These are phyloP conservation scores for Lycaena phlaeas DNA, from an alignment of 2,888 invertebrate species.

Conservation along the genomic window DNA sequence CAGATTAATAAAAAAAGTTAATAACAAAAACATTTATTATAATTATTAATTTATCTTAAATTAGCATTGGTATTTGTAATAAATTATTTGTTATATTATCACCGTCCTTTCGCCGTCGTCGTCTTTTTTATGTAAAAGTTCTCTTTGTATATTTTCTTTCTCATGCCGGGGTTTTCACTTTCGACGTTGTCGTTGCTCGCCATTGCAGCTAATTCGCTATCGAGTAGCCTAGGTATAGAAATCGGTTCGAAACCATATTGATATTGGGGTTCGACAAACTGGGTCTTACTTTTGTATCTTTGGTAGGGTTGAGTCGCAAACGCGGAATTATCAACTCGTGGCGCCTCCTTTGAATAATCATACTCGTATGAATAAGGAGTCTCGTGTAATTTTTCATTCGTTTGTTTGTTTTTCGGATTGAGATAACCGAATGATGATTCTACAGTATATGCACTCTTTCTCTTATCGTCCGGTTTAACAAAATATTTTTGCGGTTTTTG, in stretches of 20 bases:
- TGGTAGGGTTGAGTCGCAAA: constrained; percentile 26
- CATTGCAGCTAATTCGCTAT: constrained; percentile 58
- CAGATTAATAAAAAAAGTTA: constrained; percentile 2
- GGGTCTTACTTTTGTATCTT: constrained; percentile 39
- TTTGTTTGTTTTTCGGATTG: constrained; percentile 36
- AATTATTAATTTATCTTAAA: constrained; percentile 17
- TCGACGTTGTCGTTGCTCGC: constrained; percentile 51
- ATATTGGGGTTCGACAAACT: constrained; percentile 61
- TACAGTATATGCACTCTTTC: constrained; percentile 32
- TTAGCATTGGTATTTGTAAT: constrained; percentile 29
- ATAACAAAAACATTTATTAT: constrained; percentile 10
- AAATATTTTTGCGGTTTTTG: constrained; percentile 42
- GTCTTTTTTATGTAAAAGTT: constrained; percentile 65
- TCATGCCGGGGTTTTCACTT: constrained; percentile 50
- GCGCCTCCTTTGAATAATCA: constrained; percentile 39
- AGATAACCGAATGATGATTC: constrained; percentile 31
- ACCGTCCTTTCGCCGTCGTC: constrained; percentile 46
- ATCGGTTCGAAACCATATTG: constrained; percentile 66
- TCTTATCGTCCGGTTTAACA: constrained; percentile 29
- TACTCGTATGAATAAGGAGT: constrained; percentile 40
- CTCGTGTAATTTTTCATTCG: constrained; percentile 38
- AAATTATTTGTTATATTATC: constrained; percentile 42
- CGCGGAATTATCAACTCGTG: constrained; percentile 14
- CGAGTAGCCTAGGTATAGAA: constrained; percentile 43
- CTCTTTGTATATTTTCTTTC: constrained; percentile 61